Percentiles rank a stretch among this genome's conserved stretches.
These are phyloP conservation scores for Mustelus asterias DNA, from an alignment of 2,113 vertebrate genomes.

Conservation along the genomic window DNA sequence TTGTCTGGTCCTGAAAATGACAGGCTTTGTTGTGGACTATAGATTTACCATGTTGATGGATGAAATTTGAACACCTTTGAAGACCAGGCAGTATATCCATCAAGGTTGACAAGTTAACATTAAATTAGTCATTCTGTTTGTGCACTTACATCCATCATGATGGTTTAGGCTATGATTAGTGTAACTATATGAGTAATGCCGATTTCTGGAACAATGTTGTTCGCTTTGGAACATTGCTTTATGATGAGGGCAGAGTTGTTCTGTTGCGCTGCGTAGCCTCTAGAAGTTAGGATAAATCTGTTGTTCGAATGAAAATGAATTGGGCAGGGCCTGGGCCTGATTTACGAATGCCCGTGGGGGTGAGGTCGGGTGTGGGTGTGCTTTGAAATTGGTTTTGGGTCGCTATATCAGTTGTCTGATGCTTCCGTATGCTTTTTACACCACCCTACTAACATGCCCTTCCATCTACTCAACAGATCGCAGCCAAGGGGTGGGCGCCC, in stretches of 20 bases:
- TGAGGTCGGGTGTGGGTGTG: not conserved
- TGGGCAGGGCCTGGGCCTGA: not conserved
- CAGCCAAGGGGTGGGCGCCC: no score
- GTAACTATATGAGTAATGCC: not conserved
- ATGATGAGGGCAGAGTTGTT: not conserved
- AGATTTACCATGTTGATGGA: not conserved
- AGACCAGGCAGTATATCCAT: not conserved
- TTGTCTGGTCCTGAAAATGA: not conserved
- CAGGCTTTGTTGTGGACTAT: not conserved
- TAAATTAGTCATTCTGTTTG: not conserved
- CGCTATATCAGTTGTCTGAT: not conserved
- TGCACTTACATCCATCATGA: not conserved
- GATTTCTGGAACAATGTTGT: not conserved
- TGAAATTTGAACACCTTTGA: not conserved
- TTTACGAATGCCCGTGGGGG: not conserved
- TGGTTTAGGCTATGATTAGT: not conserved
- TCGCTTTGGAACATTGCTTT: not conserved
- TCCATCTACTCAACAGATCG: no score
- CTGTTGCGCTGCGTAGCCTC: not conserved
- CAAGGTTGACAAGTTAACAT: not conserved
- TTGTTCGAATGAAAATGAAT: not conserved
- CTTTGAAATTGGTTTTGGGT: not conserved
- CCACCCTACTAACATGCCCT: no score
- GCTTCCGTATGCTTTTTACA: no score
- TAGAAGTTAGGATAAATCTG: not conserved